These are phyloP conservation scores for Oncorhynchus nerka DNA, from an alignment of 2,113 vertebrate species.

Conservation along the genomic window DNA sequence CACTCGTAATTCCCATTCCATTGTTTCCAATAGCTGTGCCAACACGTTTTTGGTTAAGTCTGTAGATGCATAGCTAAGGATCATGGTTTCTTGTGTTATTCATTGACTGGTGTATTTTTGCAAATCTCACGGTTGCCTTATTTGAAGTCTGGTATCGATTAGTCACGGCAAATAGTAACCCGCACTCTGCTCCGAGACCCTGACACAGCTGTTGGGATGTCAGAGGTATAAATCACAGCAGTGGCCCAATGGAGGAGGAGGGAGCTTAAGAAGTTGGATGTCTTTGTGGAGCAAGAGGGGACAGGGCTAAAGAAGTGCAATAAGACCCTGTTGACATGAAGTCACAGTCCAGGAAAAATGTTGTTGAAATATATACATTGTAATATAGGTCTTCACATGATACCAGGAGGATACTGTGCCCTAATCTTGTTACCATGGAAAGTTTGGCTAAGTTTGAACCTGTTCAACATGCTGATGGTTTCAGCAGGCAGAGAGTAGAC, in stretches of 20 bases:
- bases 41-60: conserved; percentile 51
- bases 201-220: conserved; percentile 80
- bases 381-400: neutral
- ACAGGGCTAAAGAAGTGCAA: conserved; percentile 28
- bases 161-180: conserved; percentile 78
- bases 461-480: conserved; percentile 15
- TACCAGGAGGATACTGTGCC: neutral
- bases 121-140: conserved; percentile 63
- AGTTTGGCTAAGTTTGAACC: neutral
- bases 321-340: conserved; percentile 44
- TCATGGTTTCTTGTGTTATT: conserved; percentile 64
- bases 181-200: conserved; percentile 64
- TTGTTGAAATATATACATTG: conserved; percentile 7
- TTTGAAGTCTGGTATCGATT: conserved; percentile 81
- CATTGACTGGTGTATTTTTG: conserved; percentile 46
- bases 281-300: conserved; percentile 39
- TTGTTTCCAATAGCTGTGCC: conserved; percentile 50
- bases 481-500: conserved; percentile 38
- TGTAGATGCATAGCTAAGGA: conserved; percentile 31
- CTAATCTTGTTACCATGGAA: neutral
- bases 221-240: conserved; percentile 77
- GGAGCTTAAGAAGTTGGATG: conserved; percentile 61
- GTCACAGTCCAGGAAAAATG: conserved; percentile 24
- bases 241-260: conserved; percentile 56
- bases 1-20: conserved; percentile 13